These are phyloP conservation scores for Aromia moschata DNA, from an alignment of 2,888 invertebrate genomes.

Conservation along the genomic window DNA sequence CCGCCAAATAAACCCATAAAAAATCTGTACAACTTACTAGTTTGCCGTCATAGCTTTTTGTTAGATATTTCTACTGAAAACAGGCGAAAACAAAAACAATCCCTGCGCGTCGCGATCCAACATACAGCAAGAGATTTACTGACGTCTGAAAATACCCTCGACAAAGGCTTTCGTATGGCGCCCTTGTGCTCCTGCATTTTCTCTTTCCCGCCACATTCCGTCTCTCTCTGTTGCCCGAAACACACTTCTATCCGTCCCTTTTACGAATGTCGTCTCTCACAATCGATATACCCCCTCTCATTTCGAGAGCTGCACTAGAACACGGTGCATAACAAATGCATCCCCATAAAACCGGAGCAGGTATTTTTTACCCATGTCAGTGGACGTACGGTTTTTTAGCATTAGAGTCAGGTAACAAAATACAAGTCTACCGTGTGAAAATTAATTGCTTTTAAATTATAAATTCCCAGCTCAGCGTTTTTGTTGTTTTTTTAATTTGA, in stretches of 20 bases:
- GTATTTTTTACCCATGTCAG: conserved; percentile 7
- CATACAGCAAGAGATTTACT: conserved; percentile 22
- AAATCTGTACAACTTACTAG: conserved; percentile 5
- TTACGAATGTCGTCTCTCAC: conserved; percentile 12
- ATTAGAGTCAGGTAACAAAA: background rate
- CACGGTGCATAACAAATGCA: conserved; percentile 24
- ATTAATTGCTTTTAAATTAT: background rate
- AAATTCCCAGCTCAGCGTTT: background rate
- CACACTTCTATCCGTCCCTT: conserved; percentile 2
- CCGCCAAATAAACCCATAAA: no score
- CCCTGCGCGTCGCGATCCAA: conserved; percentile 18
- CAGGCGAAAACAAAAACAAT: conserved; percentile 20
- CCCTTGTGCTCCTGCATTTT: conserved; percentile 20
- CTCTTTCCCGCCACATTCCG: conserved; percentile 8
- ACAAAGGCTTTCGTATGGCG: conserved; percentile 22
- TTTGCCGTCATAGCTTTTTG: conserved; percentile 13
- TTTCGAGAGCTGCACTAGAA: conserved; percentile 17
- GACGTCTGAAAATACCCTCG: conserved; percentile 19
- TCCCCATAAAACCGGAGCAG: conserved; percentile 4
- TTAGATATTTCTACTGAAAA: conserved; percentile 7
- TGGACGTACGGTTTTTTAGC: background rate
- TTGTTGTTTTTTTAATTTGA: background rate
- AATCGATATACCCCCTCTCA: conserved; percentile 23
- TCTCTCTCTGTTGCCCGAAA: conserved; percentile 2
- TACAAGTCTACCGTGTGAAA: background rate